Conservation (phyloP, 2,113 vertebrate genomes). For the Cyprinodon variegatus region DNA sequence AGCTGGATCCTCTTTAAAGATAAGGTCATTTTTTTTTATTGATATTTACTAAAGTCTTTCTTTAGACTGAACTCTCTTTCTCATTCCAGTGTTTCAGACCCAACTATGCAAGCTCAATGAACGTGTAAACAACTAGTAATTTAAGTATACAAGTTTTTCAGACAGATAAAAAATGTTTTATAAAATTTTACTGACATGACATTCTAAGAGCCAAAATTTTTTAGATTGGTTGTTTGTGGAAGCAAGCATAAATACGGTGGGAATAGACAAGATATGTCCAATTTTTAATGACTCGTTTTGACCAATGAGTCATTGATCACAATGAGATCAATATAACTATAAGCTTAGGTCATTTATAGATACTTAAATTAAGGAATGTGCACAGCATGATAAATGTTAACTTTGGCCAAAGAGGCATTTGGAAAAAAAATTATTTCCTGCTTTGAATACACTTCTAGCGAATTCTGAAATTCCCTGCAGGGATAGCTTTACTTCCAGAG, state of each 20-base stretch:
- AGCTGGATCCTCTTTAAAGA: neutral
- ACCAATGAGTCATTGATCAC: neutral
- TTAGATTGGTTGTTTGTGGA: neutral
- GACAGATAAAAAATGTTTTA: conserved; percentile 27
- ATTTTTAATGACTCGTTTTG: neutral
- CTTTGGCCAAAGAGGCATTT: conserved; percentile 17
- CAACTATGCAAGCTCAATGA: conserved; percentile 4
- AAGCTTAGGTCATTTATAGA: neutral
- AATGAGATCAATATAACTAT: neutral
- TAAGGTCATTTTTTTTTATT: conserved; percentile 3
- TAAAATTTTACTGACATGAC: neutral
- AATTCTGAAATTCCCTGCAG: conserved; percentile 17
- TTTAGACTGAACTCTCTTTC: conserved; percentile 1
- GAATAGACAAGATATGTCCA: neutral
- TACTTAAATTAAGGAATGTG: conserved; percentile 15
- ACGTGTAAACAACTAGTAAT: neutral
- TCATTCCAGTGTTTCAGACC: conserved; percentile 2
- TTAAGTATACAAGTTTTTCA: conserved; percentile 2
- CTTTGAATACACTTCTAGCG: conserved; percentile 3
- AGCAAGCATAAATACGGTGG: neutral
- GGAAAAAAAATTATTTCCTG: conserved; percentile 10
- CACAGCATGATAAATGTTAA: conserved; percentile 21
- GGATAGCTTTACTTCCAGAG: conserved; percentile 1
- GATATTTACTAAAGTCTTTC: neutral
- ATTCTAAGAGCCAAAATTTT: neutral